Evolutionary conservation across 2,888 invertebrate genomes (phyloP), one percentile per base, ranked within the genome.

Genomic region (Anodontia alba): DNA sequence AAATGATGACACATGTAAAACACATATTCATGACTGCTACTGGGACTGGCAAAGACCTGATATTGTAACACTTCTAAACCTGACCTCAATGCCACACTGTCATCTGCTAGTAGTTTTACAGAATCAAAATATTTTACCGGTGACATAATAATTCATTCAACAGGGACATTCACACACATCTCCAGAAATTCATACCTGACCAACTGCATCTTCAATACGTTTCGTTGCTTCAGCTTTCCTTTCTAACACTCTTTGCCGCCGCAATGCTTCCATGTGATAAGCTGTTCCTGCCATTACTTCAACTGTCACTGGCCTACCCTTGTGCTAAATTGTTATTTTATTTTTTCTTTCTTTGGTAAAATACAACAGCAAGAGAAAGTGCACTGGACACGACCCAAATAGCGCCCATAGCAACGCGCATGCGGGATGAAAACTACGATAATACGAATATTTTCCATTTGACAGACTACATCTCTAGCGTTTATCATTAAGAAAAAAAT

Each of bases 181-280:
- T n/a, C n/a, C n/a, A n/a, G 38, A 38, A 38, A 8, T 38, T 46
- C 17, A 12, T 73, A 73, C 73, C 80, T 78, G 81, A 15, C 74
- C 80, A 23, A 78, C 33, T 31, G 51, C 29, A 1, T 83, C 74
- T 42, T 77, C 26, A 49, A 87, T 38, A 54, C 83, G 80, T 71
- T 46, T 77, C 66, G 85, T 67, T 7, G 90, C 89, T 66, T 88
- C 87, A 29, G 84, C 57, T 80, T 90, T 90, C 78, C 90, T 82
- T 51, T 92, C 89, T 2, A 91, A 42, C 7, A 90, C 77, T 80
- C 90, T 79, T 36, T 87, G 77, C 46, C 87, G 88, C 26, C 91
- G 79, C 20, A 90, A 78, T 10, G 91, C 91, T 83, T 92, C 92
- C 68, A 75, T 83, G 76, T 92, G 92, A 78, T 91, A 92, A 49